Evolutionary conservation across 2,797 vertebrate genomes (phyloP), one percentile per base, ranked within the genome.

Genomic region (Chaunax sp.): DNA sequence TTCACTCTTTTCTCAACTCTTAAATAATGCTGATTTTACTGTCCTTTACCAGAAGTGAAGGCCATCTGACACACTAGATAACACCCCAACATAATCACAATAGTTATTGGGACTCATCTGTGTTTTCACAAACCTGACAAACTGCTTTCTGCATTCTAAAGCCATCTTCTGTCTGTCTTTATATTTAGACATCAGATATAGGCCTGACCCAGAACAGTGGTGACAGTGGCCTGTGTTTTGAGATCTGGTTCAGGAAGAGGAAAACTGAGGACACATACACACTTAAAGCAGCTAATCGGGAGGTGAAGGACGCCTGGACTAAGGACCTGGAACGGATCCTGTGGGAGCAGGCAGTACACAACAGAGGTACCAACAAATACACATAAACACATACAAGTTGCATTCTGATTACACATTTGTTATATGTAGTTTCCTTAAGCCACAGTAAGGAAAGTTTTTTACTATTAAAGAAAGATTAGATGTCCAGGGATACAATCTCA

Each of bases 221-320:
- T 0, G 93, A 94, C 64, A 95, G 89, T 2, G 94, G 95, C 25
- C 87, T 93, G 66, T 94, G 94, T 65, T 95, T 95, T 72, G 95
- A 96, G 90, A 95, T 96, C 81, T 95, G 95, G 95, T 95, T 95
- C 91, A 89, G 94, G 66, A 92, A 95, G 53, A 91, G 94, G 73
- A 95, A 96, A 84, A 92, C 89, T 9, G 90, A 95, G 76, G 95
- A 95, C 87, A 96, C 95, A 0, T 95, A 94, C 64, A 86, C 78
- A 2, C 87, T 95, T 18, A 94, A 95, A 64, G 93, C 94, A 7
- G 63, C 40, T 1, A 93, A 81, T 54, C 77, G 64, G 2, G 89
- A 92, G 23, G 83, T 89, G 57, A 96, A 96, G 77, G 85, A 92
- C 23, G 86, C 88, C 55, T 96, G 95, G 95, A 94, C 93, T 69